Percentiles rank a stretch among this genome's conserved stretches.
These are phyloP conservation scores for Sebastes taczanowskii DNA, from an alignment of 2,797 vertebrate genomes.

Conservation along the genomic window DNA sequence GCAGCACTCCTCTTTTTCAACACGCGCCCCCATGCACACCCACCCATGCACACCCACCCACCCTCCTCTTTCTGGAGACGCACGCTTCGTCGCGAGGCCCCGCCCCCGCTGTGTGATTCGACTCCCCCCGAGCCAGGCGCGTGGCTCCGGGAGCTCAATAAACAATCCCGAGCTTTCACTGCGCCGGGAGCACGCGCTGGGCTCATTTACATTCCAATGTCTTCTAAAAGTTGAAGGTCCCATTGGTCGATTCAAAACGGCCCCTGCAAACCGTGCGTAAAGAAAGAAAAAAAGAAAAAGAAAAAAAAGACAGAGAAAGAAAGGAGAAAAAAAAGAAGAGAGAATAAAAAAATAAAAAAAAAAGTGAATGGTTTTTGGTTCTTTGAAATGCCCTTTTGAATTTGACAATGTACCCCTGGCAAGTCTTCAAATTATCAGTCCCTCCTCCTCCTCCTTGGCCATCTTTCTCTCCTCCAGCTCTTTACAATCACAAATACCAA, in stretches of 20 bases:
- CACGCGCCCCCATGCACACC: constrained; percentile 82
- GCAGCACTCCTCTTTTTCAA: constrained; percentile 89
- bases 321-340: constrained; percentile 48
- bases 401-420: constrained; percentile 84
- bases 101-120: constrained; percentile 85
- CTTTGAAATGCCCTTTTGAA: constrained; percentile 85
- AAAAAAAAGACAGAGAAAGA: constrained; percentile 41
- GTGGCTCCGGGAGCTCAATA: constrained; percentile 90
- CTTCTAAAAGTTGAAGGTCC: constrained; percentile 77
- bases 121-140: constrained; percentile 87
- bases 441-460: constrained; percentile 59
- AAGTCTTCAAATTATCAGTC: constrained; percentile 82
- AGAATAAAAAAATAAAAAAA: constrained; percentile 50
- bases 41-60: constrained; percentile 80
- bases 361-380: constrained; percentile 80
- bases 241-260: constrained; percentile 86
- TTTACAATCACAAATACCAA: constrained; percentile 81
- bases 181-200: constrained; percentile 86
- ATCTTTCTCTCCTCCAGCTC: constrained; percentile 72
- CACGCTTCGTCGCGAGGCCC: constrained; percentile 85
- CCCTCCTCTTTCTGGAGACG: constrained; percentile 69
- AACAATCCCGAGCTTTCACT: constrained; percentile 89
- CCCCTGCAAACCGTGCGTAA: constrained; percentile 79
- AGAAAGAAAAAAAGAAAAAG: constrained; percentile 57
- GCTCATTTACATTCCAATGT: constrained; percentile 90